phyloP scores from a whole-genome alignment of 2,797 vertebrate species.

The Jordanella pulchra region DNA sequence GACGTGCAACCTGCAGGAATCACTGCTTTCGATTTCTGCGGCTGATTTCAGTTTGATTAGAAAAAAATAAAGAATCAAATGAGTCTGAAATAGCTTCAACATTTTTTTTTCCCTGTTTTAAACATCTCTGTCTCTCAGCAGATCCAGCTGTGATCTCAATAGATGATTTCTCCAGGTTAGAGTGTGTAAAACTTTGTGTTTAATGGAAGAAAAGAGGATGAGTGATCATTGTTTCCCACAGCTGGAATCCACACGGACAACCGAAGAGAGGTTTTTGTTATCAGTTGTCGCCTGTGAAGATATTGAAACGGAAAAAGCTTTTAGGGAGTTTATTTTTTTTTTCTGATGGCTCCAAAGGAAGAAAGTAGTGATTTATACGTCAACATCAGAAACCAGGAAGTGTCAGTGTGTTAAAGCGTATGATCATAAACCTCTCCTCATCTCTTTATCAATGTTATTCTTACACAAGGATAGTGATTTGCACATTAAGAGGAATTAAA shows the following conservation, averaged over 20 bases:
- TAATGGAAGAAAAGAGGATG: conserved; percentile 6
- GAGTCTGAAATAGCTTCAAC: conserved; percentile 17
- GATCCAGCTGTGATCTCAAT: conserved; percentile 62
- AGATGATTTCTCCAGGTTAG: conserved; percentile 40
- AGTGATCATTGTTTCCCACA: conserved; percentile 62
- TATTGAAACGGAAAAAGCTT: conserved; percentile 41
- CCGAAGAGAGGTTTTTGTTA: conserved; percentile 59
- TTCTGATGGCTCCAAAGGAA: conserved; percentile 5
- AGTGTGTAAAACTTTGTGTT: conserved; percentile 4
- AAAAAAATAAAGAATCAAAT: conserved; percentile 42
- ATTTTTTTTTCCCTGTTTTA: conserved; percentile 3
- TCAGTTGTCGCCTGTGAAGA: conserved; percentile 48
- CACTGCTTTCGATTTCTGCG: conserved; percentile 23
- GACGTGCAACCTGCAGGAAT: conserved; percentile 43
- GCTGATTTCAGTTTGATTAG: conserved; percentile 51
- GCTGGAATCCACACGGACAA: conserved; percentile 73
- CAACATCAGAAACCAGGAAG: not conserved
- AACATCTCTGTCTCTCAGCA: conserved; percentile 34
- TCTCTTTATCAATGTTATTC: too few species aligned
- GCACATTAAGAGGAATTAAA: too few species aligned
- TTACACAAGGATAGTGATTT: too few species aligned
- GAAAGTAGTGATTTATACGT: not conserved
- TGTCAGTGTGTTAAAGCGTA: too few species aligned
- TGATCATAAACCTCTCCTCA: too few species aligned
- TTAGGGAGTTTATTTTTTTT: not conserved